These are phyloP conservation scores for Atlantisia rogersi DNA, from an alignment of 2,113 vertebrate genomes.

Conservation along the genomic window DNA sequence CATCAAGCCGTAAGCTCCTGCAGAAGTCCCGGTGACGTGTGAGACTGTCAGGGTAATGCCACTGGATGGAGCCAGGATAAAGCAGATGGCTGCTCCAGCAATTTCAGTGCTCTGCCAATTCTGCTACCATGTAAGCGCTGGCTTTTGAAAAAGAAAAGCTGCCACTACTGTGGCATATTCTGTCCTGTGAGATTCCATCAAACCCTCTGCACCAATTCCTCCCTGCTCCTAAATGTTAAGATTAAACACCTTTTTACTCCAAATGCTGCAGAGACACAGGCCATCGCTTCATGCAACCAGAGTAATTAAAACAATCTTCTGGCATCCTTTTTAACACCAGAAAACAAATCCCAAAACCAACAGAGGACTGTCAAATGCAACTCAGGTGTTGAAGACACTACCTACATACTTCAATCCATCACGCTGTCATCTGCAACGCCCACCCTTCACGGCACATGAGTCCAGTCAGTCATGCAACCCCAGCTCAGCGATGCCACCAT, in stretches of 20 bases:
- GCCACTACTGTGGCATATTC: not conserved
- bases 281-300: not conserved
- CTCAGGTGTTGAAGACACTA: not conserved
- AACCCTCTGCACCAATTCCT: not conserved
- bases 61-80: conserved; percentile 42
- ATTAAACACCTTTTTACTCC: not conserved
- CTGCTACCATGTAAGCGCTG: not conserved
- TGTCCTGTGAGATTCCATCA: not conserved
- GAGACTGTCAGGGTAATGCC: conserved; percentile 4
- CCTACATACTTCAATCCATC: not conserved
- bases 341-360: not conserved
- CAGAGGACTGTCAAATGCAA: not conserved
- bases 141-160: not conserved
- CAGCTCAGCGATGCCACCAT: not conserved
- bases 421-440: not conserved
- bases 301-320: not conserved
- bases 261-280: fast-evolving
- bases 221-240: not conserved
- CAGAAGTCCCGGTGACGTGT: not conserved
- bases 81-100: not conserved
- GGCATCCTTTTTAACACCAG: not conserved
- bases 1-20: fast-evolving
- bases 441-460: not conserved
- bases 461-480: not conserved
- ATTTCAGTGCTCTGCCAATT: not conserved